Evolutionary conservation across 2,797 vertebrate genomes (phyloP).

Genomic region (Pipistrellus nathusii): DNA sequence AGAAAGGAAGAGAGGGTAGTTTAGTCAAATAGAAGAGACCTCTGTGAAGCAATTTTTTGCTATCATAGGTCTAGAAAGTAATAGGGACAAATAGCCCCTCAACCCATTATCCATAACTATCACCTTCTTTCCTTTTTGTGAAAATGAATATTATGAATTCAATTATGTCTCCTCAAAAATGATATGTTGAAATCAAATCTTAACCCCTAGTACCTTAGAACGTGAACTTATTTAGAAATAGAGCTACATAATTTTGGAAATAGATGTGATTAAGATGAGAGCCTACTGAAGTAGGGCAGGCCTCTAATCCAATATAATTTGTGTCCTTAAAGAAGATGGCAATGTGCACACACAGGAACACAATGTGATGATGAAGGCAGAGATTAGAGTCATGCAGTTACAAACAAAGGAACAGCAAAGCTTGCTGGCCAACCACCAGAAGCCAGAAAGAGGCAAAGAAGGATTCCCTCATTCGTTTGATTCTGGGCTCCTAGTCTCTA

Average conservation of each 20-base stretch:
- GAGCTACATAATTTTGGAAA: conserved; percentile 28
- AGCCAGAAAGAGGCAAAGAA: background rate
- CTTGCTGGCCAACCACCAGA: background rate
- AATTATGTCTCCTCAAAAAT: background rate
- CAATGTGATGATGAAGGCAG: background rate
- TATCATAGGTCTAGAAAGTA: conserved; percentile 7
- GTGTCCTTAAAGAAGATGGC: background rate
- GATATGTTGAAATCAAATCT: background rate
- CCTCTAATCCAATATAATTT: background rate
- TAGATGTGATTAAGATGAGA: conserved; percentile 30
- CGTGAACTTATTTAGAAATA: conserved; percentile 57
- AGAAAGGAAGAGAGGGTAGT: background rate
- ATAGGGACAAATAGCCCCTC: background rate
- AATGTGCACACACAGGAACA: background rate
- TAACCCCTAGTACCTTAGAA: background rate
- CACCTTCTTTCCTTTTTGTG: background rate
- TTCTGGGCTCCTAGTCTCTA: background rate
- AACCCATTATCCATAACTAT: background rate
- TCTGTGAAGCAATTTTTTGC: background rate
- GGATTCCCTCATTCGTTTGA: background rate
- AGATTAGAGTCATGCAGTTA: background rate
- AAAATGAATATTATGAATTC: conserved; percentile 4
- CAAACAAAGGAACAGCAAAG: background rate
- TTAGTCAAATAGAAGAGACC: background rate
- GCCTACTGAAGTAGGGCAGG: background rate